A percentile compares a stretch with the other conserved stretches of the same genome.
Conservation (phyloP, 2,888 invertebrate species). For the Halocaridina rubra region DNA sequence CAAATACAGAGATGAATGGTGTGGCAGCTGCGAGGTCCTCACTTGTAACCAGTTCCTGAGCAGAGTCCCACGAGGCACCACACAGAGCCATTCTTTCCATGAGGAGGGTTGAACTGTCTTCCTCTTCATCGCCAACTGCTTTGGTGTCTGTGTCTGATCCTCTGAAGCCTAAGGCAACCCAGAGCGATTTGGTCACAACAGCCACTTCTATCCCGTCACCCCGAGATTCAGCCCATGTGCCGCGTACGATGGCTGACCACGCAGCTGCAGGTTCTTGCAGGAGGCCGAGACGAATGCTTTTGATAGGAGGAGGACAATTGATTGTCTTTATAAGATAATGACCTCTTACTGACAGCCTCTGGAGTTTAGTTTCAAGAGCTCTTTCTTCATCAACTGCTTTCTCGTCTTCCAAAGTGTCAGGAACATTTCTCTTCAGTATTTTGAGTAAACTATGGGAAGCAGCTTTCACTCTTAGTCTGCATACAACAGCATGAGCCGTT, state of each 20-base stretch:
- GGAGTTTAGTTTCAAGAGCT: constrained; percentile 3
- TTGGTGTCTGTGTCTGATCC: constrained; percentile 25
- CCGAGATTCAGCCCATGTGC: constrained; percentile 25
- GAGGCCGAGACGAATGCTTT: constrained; percentile 33
- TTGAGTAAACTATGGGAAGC: constrained; percentile 2
- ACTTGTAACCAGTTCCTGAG: constrained; percentile 23
- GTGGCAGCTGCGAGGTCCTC: constrained; percentile 32
- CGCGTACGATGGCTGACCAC: constrained; percentile 34
- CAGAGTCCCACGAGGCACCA: constrained; percentile 37
- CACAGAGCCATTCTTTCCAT: constrained; percentile 35
- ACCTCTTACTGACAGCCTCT: constrained; percentile 11
- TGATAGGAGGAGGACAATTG: background rate
- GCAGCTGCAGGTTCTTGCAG: constrained; percentile 35
- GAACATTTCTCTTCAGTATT: background rate
- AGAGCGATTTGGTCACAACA: constrained; percentile 25
- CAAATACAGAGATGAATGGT: constrained; percentile 17
- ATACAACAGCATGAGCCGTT: background rate
- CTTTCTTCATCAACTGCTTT: constrained; percentile 13
- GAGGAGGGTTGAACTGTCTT: constrained; percentile 24
- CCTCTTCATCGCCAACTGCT: constrained; percentile 35
- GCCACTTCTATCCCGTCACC: constrained; percentile 32
- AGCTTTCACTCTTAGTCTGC: constrained; percentile 17
- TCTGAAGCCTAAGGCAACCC: constrained; percentile 15
- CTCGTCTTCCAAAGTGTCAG: background rate
- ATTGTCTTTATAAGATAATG: constrained; percentile 22